A percentile compares a stretch with the other conserved stretches of the same genome.
phyloP scores from a whole-genome alignment of 2,113 vertebrate genomes.

The Gallinago media region DNA sequence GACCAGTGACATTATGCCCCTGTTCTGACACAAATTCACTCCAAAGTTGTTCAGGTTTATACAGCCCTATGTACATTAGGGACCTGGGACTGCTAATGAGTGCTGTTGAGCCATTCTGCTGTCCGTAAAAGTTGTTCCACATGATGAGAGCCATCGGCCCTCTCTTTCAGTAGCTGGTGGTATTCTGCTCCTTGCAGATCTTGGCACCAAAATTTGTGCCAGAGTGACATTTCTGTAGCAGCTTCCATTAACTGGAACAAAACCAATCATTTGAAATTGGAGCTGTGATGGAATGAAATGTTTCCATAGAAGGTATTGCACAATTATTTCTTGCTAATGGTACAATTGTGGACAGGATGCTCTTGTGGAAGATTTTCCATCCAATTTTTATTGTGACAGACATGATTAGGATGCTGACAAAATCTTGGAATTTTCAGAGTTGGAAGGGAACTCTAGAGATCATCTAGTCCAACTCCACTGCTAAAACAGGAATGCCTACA shows the following conservation, averaged over 20 bases:
- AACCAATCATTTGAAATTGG: background rate
- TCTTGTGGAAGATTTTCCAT: background rate
- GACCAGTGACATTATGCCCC: background rate
- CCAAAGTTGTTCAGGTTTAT: background rate
- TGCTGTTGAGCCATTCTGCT: background rate
- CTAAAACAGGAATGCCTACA: no score
- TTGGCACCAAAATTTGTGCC: background rate
- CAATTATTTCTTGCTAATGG: background rate
- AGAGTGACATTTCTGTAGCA: background rate
- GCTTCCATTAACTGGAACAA: background rate
- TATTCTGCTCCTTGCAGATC: background rate
- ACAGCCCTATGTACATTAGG: background rate
- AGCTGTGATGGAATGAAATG: background rate
- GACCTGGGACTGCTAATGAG: rapidly evolving
- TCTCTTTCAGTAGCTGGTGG: background rate
- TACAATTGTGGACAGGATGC: background rate
- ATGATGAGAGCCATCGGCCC: rapidly evolving
- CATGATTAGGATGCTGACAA: background rate
- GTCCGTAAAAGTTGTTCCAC: background rate
- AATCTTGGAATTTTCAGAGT: background rate
- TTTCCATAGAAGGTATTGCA: background rate
- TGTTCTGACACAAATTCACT: background rate
- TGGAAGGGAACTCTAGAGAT: no score
- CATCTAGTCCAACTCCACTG: no score
- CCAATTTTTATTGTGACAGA: background rate